Evolutionary conservation across 2,113 vertebrate genomes (phyloP), one percentile per base, ranked within the genome.

Genomic region (Heterotilapia buettikoferi): DNA sequence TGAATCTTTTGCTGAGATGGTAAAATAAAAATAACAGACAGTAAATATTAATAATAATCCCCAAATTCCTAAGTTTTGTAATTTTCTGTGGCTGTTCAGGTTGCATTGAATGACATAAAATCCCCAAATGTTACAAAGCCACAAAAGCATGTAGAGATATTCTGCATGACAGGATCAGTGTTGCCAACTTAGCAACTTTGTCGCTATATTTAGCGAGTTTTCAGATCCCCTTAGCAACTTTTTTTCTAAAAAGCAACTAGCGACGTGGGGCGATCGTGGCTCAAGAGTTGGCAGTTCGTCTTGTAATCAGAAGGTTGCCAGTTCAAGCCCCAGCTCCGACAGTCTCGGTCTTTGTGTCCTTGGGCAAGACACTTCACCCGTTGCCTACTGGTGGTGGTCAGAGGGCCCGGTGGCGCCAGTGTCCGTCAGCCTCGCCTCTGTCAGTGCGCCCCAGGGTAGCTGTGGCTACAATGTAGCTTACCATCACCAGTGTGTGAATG

Each of bases 261-360:
- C 4, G 0, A 9, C 4, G 1, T 59, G 56, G 56, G 1, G 0
- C 56, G 0, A 57, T 57, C 4, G 1, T 57, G 54, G 21, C 53
- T 56, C 53, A 56, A 24, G 21, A 24, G 11, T 56, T 56, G 53
- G 53, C 0, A 24, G 21, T 24, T 56, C 4, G 6, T 2, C 21
- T 56, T 13, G 1, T 24, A 56, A 56, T 56, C 53, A 0, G n/a
- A 56, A 56, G 53, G 53, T 13, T 56, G n/a, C 0, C 0, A 0
- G 21, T 56, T 56, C 0, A 0, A 0, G 2, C 54, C 0, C 54
- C 4, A 0, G 6, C 21, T 56, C 0, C 0, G 0, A 2, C 53
- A 12, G 10, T 24, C 0, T 56, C 4, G 2, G 11, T 56, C 0
- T 1, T 13, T 7, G 53, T 54, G 53, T 56, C 53, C 21, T 24